Conservation (phyloP, 64 coral and sea anemone species). For the Pocillopora verrucosa region DNA sequence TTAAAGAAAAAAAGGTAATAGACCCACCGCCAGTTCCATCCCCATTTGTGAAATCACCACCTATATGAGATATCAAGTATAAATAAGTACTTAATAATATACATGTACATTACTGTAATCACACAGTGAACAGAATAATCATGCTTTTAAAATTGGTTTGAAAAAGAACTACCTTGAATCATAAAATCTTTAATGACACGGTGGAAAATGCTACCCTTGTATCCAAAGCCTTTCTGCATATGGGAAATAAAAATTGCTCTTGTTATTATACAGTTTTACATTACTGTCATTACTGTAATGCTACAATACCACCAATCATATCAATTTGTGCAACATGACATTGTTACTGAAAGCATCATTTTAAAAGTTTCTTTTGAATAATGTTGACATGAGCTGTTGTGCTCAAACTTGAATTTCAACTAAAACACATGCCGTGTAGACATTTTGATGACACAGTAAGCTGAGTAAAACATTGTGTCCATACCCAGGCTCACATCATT, state of each 20-base stretch:
- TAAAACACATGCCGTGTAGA: too few relatives aligned
- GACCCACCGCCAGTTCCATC: slow-evolving; percentile 68
- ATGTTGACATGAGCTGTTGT: too few relatives aligned
- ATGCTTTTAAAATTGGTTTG: background rate
- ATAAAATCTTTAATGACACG: slow-evolving; percentile 56
- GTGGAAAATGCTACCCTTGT: slow-evolving; percentile 49
- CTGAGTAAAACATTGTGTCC: too few relatives aligned
- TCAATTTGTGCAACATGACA: too few relatives aligned
- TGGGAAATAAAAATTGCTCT: background rate
- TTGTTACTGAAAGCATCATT: too few relatives aligned
- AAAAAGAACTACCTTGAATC: slow-evolving; percentile 53
- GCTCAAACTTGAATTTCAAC: too few relatives aligned
- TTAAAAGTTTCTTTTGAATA: too few relatives aligned
- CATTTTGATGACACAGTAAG: too few relatives aligned
- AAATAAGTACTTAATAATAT: background rate
- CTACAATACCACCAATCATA: background rate
- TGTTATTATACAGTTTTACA: background rate
- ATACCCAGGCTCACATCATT: too few relatives aligned
- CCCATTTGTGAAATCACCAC: slow-evolving; percentile 66
- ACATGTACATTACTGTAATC: background rate
- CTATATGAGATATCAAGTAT: slow-evolving; percentile 9
- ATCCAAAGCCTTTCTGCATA: slow-evolving; percentile 66
- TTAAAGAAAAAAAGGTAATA: background rate
- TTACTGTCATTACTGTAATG: background rate
- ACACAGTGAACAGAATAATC: background rate